phyloP scores from a whole-genome alignment of 2,797 vertebrate genomes.

The Sarcophilus harrisii region DNA sequence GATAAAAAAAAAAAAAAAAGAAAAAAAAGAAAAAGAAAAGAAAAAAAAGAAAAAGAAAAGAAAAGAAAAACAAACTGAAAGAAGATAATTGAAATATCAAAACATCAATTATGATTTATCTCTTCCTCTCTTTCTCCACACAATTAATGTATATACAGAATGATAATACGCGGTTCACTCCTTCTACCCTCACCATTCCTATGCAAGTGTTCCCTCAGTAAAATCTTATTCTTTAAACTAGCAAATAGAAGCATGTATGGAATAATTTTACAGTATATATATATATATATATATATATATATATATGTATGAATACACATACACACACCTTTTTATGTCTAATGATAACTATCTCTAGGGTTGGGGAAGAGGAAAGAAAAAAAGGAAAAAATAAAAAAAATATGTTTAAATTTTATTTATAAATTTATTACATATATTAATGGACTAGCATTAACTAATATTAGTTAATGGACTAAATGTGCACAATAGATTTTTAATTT shows the following conservation, averaged over 20 bases:
- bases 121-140: neutral
- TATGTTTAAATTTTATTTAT: neutral
- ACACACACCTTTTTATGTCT: neutral
- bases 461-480: no score
- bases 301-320: no score
- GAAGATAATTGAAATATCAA: slow-evolving; percentile 27
- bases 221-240: neutral
- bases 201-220: neutral
- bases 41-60: neutral
- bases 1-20: neutral
- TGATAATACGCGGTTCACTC: neutral
- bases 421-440: neutral
- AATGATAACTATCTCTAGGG: neutral
- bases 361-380: neutral
- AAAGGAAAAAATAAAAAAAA: neutral
- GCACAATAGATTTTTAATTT: neutral
- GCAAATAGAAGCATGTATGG: neutral
- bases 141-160: neutral
- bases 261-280: neutral
- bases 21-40: neutral
- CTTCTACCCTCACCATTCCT: neutral
- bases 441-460: no score
- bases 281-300: no score
- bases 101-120: neutral
- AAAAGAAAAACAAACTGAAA: neutral